A percentile compares a stretch with the other conserved stretches of the same genome.
Evolutionary conservation across 2,888 invertebrate genomes (phyloP).

Genomic region (Brenthis daphne): DNA sequence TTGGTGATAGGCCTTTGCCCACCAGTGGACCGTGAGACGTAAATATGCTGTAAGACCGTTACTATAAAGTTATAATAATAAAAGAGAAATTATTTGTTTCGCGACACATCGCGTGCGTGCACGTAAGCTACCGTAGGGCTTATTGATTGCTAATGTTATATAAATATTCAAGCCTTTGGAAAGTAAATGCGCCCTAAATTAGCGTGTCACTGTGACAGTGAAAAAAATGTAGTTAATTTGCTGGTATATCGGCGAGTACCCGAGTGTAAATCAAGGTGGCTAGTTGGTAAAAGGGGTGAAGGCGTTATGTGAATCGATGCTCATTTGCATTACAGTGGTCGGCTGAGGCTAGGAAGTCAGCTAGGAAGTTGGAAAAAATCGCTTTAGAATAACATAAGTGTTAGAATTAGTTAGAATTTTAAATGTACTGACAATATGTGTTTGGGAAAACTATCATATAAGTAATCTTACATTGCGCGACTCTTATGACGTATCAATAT

Average conservation of each 20-base stretch:
- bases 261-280: conserved; percentile 79
- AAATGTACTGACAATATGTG: too few relatives aligned
- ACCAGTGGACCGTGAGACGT: neutral
- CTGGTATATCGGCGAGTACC: conserved; percentile 67
- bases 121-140: conserved; percentile 79
- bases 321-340: conserved; percentile 77
- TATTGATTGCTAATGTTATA: conserved; percentile 81
- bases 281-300: conserved; percentile 78
- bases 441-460: too few relatives aligned
- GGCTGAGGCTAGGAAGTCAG: conserved; percentile 72
- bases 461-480: too few relatives aligned
- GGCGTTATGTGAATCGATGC: conserved; percentile 78
- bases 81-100: conserved; percentile 76
- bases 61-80: conserved; percentile 48
- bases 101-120: conserved; percentile 80
- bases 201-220: conserved; percentile 79
- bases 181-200: conserved; percentile 79
- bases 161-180: conserved; percentile 80
- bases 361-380: conserved; percentile 77
- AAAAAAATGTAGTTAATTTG: conserved; percentile 73
- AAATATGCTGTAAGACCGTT: conserved; percentile 14
- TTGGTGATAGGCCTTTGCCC: conserved; percentile 3
- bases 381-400: conserved; percentile 71
- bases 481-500: too few relatives aligned
- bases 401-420: conserved; percentile 59